These are phyloP conservation scores for Drosophila sp. DNA, from an alignment of 1,140 invertebrate genomes.

Conservation along the genomic window DNA sequence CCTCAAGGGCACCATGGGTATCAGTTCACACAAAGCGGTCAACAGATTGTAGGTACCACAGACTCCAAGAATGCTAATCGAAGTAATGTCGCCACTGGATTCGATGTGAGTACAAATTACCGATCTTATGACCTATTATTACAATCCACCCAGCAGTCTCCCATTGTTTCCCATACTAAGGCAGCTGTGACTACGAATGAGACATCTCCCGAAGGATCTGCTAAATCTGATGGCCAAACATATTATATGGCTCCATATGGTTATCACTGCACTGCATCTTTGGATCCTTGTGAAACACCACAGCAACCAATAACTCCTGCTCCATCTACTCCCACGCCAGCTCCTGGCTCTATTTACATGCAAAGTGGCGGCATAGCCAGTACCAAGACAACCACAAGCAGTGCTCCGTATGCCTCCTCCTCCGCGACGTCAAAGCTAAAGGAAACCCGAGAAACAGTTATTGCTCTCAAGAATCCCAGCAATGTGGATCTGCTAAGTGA, in stretches of 20 bases:
- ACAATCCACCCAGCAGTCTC: conserved; percentile 43
- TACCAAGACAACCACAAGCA: conserved; percentile 74
- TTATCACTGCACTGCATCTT: conserved; percentile 55
- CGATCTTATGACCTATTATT: not conserved
- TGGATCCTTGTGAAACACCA: not conserved
- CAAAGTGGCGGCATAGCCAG: conserved; percentile 75
- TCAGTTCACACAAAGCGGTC: conserved; percentile 74
- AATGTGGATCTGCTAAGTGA: conserved; percentile 91
- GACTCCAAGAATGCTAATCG: conserved; percentile 70
- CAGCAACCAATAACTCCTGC: conserved; percentile 19
- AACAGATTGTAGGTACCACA: conserved; percentile 61
- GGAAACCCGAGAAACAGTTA: conserved; percentile 13
- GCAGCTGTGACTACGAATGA: conserved; percentile 7
- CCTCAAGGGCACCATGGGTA: conserved; percentile 41
- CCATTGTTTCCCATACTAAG: conserved; percentile 77
- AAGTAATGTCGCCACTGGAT: conserved; percentile 70
- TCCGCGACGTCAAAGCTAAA: conserved; percentile 35
- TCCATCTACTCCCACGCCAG: conserved; percentile 20
- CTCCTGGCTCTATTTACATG: conserved; percentile 65
- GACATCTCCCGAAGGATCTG: not conserved
- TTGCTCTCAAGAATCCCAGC: conserved; percentile 70
- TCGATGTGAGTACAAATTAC: conserved; percentile 60
- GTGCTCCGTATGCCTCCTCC: conserved; percentile 63
- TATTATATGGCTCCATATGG: conserved; percentile 77
- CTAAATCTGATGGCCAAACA: conserved; percentile 30